Evolutionary conservation across 1,140 invertebrate genomes (phyloP).

Genomic region (Papilio helenus): DNA sequence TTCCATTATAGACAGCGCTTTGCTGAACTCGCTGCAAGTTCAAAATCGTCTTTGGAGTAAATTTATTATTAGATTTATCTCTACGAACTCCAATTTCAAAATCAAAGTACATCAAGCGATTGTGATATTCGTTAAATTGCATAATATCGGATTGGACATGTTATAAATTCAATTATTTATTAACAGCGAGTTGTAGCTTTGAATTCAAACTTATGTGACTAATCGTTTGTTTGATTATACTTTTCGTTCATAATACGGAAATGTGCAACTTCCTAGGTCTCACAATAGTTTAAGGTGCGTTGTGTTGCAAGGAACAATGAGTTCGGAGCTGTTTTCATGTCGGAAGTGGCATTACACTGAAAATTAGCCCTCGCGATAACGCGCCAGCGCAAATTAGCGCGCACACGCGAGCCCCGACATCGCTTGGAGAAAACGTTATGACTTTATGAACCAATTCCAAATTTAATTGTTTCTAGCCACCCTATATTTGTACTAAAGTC

Average conservation of each 20-base stretch:
- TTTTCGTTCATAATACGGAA: conserved; percentile 42
- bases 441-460: conserved; percentile 49
- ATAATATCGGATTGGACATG: background rate
- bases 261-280: conserved; percentile 46
- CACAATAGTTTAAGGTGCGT: conserved; percentile 53
- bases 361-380: conserved; percentile 75
- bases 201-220: background rate
- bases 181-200: background rate
- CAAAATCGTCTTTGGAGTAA: background rate
- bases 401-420: conserved; percentile 61
- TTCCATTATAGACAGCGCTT: conserved; percentile 33
- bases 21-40: conserved; percentile 5
- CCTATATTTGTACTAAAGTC: conserved; percentile 26
- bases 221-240: background rate
- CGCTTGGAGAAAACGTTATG: conserved; percentile 51
- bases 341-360: conserved; percentile 77
- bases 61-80: conserved; percentile 3
- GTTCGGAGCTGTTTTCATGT: conserved; percentile 71
- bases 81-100: background rate
- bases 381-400: conserved; percentile 69
- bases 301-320: conserved; percentile 56
- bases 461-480: conserved; percentile 43
- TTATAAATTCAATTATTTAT: background rate
- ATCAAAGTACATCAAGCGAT: no score
- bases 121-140: background rate